These are phyloP conservation scores for Babylonia areolata DNA, from an alignment of 1,140 invertebrate species.

Conservation along the genomic window DNA sequence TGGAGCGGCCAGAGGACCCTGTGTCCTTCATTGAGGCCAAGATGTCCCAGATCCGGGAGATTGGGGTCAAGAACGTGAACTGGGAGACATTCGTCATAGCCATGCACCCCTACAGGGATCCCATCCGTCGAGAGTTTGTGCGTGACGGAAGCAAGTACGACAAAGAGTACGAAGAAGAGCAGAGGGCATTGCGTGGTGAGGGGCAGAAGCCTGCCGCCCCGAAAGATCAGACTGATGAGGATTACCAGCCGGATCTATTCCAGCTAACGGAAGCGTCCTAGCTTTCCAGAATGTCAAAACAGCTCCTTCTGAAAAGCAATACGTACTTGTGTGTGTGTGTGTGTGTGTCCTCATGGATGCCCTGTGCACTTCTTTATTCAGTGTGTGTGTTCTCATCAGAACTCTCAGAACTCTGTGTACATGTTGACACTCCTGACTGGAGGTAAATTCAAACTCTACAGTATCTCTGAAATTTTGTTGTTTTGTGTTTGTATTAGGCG, in stretches of 20 bases:
- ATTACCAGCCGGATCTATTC: constrained; percentile 66
- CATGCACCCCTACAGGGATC: constrained; percentile 71
- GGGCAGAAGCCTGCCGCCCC: no score
- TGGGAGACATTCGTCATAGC: constrained; percentile 73
- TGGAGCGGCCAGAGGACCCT: constrained; percentile 72
- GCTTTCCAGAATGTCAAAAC: not conserved
- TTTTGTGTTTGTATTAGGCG: no score
- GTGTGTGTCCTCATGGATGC: no score
- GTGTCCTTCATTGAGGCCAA: constrained; percentile 69
- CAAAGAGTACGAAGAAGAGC: constrained; percentile 62
- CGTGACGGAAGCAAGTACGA: constrained; percentile 70
- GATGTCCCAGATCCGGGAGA: constrained; percentile 66
- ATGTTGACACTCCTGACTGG: no score
- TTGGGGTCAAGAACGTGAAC: constrained; percentile 71
- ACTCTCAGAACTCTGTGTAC: no score
- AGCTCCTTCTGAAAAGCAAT: constrained; percentile 33
- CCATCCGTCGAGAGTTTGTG: constrained; percentile 56
- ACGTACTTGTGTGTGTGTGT: no score
- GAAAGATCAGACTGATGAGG: constrained; percentile 41
- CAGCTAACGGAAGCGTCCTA: constrained; percentile 64
- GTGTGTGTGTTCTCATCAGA: no score
- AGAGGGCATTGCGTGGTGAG: constrained; percentile 35
- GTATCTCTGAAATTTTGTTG: no score
- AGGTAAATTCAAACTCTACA: no score
- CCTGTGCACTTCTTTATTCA: no score